Conservation (phyloP, 2,113 vertebrate genomes). For the Mixornis gularis region DNA sequence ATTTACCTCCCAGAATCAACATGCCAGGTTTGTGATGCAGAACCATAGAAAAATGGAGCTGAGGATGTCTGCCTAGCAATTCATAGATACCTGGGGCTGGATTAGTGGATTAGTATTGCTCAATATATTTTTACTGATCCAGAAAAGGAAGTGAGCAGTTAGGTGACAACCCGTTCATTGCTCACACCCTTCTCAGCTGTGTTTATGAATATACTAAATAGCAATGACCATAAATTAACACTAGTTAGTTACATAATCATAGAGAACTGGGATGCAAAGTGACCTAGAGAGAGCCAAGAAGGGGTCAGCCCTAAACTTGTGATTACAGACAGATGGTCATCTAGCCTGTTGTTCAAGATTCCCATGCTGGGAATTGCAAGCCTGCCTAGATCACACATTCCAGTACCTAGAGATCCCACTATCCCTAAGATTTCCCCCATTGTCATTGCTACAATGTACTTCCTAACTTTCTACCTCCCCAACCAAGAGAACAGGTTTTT, state of each 20-base stretch:
- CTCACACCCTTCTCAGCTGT: constrained; percentile 10
- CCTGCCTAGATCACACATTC: background rate
- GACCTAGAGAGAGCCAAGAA: background rate
- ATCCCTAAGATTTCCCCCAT: background rate
- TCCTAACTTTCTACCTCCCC: background rate
- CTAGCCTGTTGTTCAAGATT: constrained; percentile 8
- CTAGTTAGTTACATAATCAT: background rate
- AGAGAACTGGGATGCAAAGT: background rate
- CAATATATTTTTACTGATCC: constrained; percentile 32
- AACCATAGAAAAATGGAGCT: background rate
- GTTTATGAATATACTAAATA: constrained; percentile 19
- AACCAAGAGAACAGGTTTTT: background rate
- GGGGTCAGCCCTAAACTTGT: background rate
- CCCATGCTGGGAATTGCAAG: background rate
- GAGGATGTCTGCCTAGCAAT: background rate
- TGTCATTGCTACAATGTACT: background rate
- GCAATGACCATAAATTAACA: background rate
- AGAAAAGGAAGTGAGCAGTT: constrained; percentile 43
- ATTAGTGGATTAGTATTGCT: constrained; percentile 26
- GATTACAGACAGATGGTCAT: background rate
- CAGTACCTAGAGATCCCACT: background rate
- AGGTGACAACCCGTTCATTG: background rate
- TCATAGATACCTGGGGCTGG: background rate
- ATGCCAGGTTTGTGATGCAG: background rate
- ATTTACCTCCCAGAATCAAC: background rate